Conservation (phyloP, 2,888 invertebrate species). For the Amphipyra tragopoginis region DNA sequence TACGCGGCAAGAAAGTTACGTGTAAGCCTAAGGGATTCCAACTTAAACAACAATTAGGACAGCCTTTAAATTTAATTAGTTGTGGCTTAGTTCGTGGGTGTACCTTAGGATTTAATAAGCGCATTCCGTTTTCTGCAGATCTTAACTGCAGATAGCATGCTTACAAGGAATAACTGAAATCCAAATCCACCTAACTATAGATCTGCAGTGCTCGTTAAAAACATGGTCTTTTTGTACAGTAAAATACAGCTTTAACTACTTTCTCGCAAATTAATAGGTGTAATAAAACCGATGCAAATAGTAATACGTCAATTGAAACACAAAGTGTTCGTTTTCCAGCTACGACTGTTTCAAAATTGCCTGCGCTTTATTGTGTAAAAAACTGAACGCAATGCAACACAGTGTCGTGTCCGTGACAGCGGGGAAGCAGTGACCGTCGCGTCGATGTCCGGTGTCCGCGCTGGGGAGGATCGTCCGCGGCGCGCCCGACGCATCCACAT, state of each 20-base stretch:
- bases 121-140: constrained; percentile 55
- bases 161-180: constrained; percentile 46
- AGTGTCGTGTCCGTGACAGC: constrained; percentile 32
- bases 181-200: constrained; percentile 33
- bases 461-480: constrained; percentile 53
- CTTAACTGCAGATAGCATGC: constrained; percentile 39
- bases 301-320: constrained; percentile 25
- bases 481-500: constrained; percentile 74
- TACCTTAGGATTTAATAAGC: constrained; percentile 52
- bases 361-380: constrained; percentile 24
- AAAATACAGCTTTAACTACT: constrained; percentile 8
- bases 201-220: constrained; percentile 26
- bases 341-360: constrained; percentile 26
- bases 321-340: constrained; percentile 26
- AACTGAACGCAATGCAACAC: constrained; percentile 26
- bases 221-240: constrained; percentile 20
- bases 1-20: constrained; percentile 64
- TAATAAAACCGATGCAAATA: constrained; percentile 32
- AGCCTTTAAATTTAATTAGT: constrained; percentile 61
- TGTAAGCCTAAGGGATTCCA: constrained; percentile 58
- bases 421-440: constrained; percentile 35
- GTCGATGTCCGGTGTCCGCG: constrained; percentile 49
- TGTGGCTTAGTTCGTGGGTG: constrained; percentile 46
- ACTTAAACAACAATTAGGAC: constrained; percentile 58
- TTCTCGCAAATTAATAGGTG: constrained; percentile 36